phyloP scores from a whole-genome alignment of 2,888 invertebrate genomes.

The Apomyelois bistriatella region DNA sequence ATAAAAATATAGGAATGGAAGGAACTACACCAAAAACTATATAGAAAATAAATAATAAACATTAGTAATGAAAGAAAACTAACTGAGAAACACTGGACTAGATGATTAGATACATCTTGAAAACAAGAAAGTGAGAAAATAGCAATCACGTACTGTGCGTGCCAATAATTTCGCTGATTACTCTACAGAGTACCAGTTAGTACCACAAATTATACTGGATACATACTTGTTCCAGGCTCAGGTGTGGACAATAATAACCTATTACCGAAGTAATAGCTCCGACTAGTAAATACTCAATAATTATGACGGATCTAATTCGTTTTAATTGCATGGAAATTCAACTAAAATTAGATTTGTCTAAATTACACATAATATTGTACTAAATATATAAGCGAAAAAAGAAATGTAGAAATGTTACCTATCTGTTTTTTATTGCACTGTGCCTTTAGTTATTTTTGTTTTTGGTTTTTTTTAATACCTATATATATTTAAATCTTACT shows the following conservation, averaged over 20 bases:
- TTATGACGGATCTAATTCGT: neutral
- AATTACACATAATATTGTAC: too few species aligned
- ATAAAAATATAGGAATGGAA: too few species aligned
- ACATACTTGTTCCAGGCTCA: neutral
- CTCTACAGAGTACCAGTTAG: neutral
- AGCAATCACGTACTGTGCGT: conserved; percentile 8
- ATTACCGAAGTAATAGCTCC: neutral
- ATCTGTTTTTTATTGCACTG: too few species aligned
- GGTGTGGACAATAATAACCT: conserved; percentile 5
- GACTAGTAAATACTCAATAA: neutral
- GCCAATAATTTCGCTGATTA: conserved; percentile 1
- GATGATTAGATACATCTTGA: neutral
- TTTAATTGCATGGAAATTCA: too few species aligned
- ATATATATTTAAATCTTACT: too few species aligned
- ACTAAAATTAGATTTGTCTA: too few species aligned
- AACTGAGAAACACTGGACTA: neutral
- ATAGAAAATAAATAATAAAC: neutral
- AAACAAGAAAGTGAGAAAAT: conserved; percentile 6
- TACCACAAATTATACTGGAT: neutral
- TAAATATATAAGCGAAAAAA: too few species aligned
- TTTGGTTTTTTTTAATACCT: too few species aligned
- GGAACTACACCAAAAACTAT: neutral
- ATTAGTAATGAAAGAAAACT: too few species aligned
- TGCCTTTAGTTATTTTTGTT: too few species aligned
- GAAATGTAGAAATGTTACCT: too few species aligned